Evolutionary conservation across 2,797 vertebrate genomes (phyloP).

Genomic region (Cuculus canorus): DNA sequence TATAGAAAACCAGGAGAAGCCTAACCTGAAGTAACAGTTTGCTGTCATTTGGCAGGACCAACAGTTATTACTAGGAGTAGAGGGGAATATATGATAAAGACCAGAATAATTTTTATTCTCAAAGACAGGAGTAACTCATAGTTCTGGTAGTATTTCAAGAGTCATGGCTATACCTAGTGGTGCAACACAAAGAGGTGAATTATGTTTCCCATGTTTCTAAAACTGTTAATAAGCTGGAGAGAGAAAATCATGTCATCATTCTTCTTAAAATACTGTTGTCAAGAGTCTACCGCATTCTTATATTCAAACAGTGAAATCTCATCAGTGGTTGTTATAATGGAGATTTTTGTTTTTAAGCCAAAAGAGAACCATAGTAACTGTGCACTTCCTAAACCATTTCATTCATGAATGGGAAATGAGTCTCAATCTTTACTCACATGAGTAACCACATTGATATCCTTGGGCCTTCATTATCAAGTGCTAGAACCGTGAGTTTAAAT

Average conservation of each 20-base stretch:
- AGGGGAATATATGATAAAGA: neutral
- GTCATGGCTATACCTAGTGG: neutral
- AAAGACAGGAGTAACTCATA: neutral
- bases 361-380: slow-evolving; percentile 60
- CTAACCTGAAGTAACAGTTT: slow-evolving; percentile 7
- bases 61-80: neutral
- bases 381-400: slow-evolving; percentile 52
- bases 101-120: neutral
- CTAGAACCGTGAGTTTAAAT: slow-evolving; percentile 13
- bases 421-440: slow-evolving; percentile 54
- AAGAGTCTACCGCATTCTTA: neutral
- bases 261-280: neutral
- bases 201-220: neutral
- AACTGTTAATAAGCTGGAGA: neutral
- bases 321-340: slow-evolving; percentile 27
- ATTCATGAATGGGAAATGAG: slow-evolving; percentile 53
- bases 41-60: slow-evolving; percentile 19
- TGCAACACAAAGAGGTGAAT: neutral
- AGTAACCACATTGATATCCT: slow-evolving; percentile 59
- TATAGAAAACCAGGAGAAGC: neutral
- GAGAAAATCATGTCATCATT: neutral
- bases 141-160: neutral
- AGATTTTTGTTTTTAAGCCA: slow-evolving; percentile 52
- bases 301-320: neutral
- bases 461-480: slow-evolving; percentile 39